These are phyloP conservation scores for Campylomormyrus numenius DNA, from an alignment of 2,113 vertebrate species.

Conservation along the genomic window DNA sequence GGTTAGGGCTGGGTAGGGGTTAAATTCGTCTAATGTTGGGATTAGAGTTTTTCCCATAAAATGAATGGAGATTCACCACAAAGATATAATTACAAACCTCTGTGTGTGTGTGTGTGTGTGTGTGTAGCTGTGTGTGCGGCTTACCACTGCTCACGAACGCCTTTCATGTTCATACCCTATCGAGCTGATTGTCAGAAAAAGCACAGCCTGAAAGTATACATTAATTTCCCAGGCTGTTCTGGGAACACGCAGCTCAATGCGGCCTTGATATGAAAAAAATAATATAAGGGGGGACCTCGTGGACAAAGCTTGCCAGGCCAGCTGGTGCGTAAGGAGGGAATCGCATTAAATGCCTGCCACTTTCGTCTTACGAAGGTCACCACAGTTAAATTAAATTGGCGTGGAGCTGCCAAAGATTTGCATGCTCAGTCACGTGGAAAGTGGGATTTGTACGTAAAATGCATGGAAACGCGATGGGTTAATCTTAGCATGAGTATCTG, in stretches of 20 bases:
- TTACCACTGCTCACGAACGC: background rate
- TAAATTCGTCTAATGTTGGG: too few species aligned
- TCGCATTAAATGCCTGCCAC: background rate
- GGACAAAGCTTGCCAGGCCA: background rate
- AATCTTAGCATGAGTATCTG: background rate
- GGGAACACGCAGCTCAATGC: background rate
- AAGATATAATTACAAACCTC: too few species aligned
- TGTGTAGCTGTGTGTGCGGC: background rate
- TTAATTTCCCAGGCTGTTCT: slow-evolving; percentile 1
- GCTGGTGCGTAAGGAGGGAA: background rate
- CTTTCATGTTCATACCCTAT: background rate
- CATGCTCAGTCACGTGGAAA: background rate
- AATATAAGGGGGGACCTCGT: background rate
- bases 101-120: background rate
- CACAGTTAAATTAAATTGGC: background rate
- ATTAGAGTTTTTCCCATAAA: too few species aligned
- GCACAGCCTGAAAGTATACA: background rate
- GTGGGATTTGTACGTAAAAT: background rate
- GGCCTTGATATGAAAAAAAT: background rate
- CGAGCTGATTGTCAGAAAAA: background rate
- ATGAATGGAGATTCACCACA: too few species aligned
- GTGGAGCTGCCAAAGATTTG: background rate
- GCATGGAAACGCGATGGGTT: background rate
- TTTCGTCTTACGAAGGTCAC: background rate
- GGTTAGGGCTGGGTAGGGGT: too few species aligned